These are phyloP conservation scores for Phthorimaea operculella DNA, from an alignment of 1,140 invertebrate genomes.

Conservation along the genomic window DNA sequence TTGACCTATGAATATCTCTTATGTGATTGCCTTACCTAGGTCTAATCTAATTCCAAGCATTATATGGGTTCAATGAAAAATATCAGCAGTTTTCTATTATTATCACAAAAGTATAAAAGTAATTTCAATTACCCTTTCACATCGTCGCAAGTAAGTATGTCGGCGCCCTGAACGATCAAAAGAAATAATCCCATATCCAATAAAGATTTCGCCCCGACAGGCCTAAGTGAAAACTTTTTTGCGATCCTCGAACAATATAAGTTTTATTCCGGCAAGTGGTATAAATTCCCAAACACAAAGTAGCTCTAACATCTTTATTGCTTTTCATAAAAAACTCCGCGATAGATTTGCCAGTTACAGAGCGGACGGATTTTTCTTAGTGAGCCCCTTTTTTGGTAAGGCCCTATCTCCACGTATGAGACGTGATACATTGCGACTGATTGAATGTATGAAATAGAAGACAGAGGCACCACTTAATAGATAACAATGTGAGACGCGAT, in stretches of 20 bases:
- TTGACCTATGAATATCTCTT: no score
- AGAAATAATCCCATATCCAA: conserved; percentile 59
- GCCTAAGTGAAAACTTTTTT: conserved; percentile 65
- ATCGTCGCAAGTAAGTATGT: conserved; percentile 31
- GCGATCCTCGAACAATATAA: conserved; percentile 61
- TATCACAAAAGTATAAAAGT: conserved; percentile 3
- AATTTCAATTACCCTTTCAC: conserved; percentile 47
- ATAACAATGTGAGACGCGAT: no score
- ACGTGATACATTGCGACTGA: no score
- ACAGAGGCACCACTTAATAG: no score
- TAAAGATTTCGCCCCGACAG: conserved; percentile 59
- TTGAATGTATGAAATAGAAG: no score
- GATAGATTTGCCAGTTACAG: conserved; percentile 46
- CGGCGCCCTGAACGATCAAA: conserved; percentile 29
- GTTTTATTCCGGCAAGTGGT: conserved; percentile 62
- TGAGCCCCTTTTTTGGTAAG: not conserved
- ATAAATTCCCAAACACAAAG: conserved; percentile 66
- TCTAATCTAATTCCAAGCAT: no score
- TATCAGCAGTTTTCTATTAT: not conserved
- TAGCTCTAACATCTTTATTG: conserved; percentile 65
- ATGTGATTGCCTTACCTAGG: no score
- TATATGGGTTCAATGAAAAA: not conserved
- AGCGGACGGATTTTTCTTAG: conserved; percentile 27
- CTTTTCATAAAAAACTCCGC: conserved; percentile 60
- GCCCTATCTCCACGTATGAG: no score